Conservation (phyloP, 1,140 invertebrate species). For the Artemia franciscana region DNA sequence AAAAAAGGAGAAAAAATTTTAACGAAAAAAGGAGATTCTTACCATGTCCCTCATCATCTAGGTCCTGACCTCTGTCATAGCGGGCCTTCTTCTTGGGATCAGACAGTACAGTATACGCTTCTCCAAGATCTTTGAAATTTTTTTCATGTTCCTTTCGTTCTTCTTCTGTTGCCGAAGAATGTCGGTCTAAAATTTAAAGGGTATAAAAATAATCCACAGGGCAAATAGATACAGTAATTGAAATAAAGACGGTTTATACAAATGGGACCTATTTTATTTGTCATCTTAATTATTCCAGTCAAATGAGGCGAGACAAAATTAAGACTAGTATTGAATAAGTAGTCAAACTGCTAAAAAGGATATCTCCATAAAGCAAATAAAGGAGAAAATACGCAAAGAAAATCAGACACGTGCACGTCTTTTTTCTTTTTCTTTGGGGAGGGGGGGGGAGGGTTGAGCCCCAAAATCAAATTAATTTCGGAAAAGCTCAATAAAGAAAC, state of each 20-base stretch:
- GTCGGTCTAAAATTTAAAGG: slow-evolving; percentile 40
- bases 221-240: slow-evolving; percentile 4
- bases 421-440: too few relatives aligned
- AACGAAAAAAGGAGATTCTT: background rate
- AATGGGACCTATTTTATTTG: background rate
- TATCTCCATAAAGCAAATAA: too few relatives aligned
- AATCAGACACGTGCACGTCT: too few relatives aligned
- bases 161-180: slow-evolving; percentile 54
- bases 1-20: background rate
- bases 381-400: too few relatives aligned
- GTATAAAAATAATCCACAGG: too few relatives aligned
- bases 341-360: too few relatives aligned
- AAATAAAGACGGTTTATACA: slow-evolving; percentile 3
- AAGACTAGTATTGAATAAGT: too few relatives aligned
- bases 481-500: too few relatives aligned
- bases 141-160: slow-evolving; percentile 74
- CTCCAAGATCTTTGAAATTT: slow-evolving; percentile 90
- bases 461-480: too few relatives aligned
- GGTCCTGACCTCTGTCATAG: slow-evolving; percentile 78
- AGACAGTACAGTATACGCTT: slow-evolving; percentile 83
- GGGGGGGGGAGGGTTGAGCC: too few relatives aligned
- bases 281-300: too few relatives aligned
- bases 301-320: too few relatives aligned
- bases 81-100: slow-evolving; percentile 72
- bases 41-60: slow-evolving; percentile 32